phyloP scores from a whole-genome alignment of 2,113 vertebrate genomes.

The Probosciger aterrimus region DNA sequence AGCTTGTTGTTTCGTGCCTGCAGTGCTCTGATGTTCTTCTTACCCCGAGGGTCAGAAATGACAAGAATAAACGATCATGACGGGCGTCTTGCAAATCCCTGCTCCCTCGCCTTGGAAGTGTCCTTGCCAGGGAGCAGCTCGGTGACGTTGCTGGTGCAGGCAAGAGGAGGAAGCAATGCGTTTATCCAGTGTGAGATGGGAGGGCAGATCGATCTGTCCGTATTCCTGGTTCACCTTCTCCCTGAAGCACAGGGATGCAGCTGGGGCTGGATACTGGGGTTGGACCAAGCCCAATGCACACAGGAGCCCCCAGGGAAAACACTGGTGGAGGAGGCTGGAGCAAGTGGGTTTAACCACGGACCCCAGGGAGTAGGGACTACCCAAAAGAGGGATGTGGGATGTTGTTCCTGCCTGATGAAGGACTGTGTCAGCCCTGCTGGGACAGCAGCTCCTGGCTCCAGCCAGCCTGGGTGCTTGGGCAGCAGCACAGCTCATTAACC shows the following conservation, averaged over 20 bases:
- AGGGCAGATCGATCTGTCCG: neutral
- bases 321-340: neutral
- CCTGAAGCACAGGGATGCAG: neutral
- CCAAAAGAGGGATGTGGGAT: neutral
- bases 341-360: neutral
- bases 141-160: neutral
- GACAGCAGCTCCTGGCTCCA: conserved; percentile 32
- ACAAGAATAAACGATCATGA: neutral
- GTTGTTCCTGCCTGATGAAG: neutral
- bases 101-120: neutral
- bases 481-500: neutral
- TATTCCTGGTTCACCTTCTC: neutral
- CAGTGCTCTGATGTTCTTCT: conserved; percentile 18
- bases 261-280: neutral
- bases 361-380: neutral
- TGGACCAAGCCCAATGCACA: rapidly evolving
- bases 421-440: conserved; percentile 28
- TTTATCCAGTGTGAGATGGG: rapidly evolving
- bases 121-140: conserved; percentile 12
- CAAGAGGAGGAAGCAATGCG: rapidly evolving
- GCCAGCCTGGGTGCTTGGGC: neutral
- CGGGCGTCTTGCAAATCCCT: neutral
- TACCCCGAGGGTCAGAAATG: conserved; percentile 24
- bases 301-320: rapidly evolving
- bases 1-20: conserved; percentile 30